Percentiles rank a stretch among this genome's conserved stretches.
These are phyloP conservation scores for Rynchops niger DNA, from an alignment of 2,113 vertebrate genomes.

Conservation along the genomic window DNA sequence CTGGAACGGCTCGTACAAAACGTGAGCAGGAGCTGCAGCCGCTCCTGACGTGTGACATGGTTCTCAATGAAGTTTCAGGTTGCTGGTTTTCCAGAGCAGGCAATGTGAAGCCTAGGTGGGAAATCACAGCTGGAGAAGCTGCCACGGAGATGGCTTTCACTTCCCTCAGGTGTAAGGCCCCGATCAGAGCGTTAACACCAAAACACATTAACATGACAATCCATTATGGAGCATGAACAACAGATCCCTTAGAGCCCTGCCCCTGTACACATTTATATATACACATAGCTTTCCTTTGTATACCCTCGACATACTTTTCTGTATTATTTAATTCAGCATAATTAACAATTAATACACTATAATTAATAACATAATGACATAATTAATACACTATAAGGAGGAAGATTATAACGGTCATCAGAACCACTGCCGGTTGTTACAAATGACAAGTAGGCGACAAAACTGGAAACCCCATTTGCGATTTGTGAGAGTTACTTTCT, in stretches of 20 bases:
- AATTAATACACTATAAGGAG: background rate
- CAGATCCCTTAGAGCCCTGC: background rate
- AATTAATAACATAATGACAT: background rate
- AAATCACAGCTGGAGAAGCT: slow-evolving; percentile 13
- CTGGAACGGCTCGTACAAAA: background rate
- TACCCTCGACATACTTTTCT: background rate
- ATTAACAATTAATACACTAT: background rate
- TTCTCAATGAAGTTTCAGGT: background rate
- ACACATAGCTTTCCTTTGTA: background rate
- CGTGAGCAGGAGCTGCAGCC: background rate
- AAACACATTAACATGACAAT: background rate
- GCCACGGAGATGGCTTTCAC: background rate
- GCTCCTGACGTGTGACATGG: background rate
- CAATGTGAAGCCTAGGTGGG: background rate
- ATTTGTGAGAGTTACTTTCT: background rate
- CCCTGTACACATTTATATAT: background rate
- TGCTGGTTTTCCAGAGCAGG: background rate
- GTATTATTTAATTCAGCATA: background rate
- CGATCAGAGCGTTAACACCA: background rate
- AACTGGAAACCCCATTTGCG: background rate
- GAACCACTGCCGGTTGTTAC: background rate
- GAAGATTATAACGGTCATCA: background rate
- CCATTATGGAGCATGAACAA: background rate
- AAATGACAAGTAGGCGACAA: background rate
- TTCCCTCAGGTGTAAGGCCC: background rate